Base-by-base conservation (phyloP, 2,888 invertebrate genomes). In the Antheraea yamamai region DNA sequence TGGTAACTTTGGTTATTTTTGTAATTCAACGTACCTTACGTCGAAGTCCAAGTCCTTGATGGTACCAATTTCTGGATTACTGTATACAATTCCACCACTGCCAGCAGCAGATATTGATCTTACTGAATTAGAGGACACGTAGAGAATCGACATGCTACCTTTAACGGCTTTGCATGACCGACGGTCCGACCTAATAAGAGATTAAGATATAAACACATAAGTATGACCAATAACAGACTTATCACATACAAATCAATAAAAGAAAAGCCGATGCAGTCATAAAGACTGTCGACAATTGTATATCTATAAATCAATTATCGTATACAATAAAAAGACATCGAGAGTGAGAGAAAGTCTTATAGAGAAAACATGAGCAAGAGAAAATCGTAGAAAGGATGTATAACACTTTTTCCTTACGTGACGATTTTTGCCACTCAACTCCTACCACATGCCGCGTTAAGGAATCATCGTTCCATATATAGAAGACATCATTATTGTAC, bases 81-180 rank as follows among this genome's bases (percentile, higher is more conserved):
- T 84, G 81, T 87, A 91, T 72, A 89, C 87, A 1, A 87, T 75
- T 0, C 81, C 72, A 66, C 82, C 80, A 18, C 79, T 77, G 0
- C 90, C 90, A 51, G 87, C 86, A 0, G 91, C 85, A 0, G 91
- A 89, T 4, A 96, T 84, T 66, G 95, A 94, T 1, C 96, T 92
- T 20, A 97, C 95, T 51, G 96, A 94, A 85, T 95, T 95, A 23
- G 94, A 94, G 0, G 95, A 91, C 35, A 95, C 90, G 85, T 95
- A 96, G 2, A 96, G 81, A 0, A 96, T 81, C 0, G 95, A 91
- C 89, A 96, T 92, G 20, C 94, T 91, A 10, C 95, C 93, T 75
- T 95, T 95, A 0, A 93, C 86, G 2, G 97, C 96, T 87, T 97
- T 97, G 89, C 97, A 97, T 0, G 96, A 95, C 23, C 92, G 94